A percentile compares a stretch with the other conserved stretches of the same genome.
These are phyloP conservation scores for Aphidoletes aphidimyza DNA, from an alignment of 2,888 invertebrate species.

Conservation along the genomic window DNA sequence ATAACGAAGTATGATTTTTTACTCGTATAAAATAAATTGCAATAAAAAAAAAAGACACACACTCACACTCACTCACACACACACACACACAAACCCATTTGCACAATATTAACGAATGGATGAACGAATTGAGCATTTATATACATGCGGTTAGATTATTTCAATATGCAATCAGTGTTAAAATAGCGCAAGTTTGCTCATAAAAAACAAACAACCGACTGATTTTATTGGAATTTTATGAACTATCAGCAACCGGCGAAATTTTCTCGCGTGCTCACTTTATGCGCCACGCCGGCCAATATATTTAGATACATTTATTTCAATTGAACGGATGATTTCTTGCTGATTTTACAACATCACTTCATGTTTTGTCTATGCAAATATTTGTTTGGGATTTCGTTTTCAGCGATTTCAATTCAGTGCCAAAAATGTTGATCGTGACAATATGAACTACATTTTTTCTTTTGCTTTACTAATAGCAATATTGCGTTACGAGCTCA, in stretches of 20 bases:
- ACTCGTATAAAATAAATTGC: conserved; percentile 32
- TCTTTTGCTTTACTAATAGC: conserved; percentile 16
- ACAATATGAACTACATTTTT: conserved; percentile 9
- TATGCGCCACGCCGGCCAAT: too few species aligned
- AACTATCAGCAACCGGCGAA: conserved; percentile 36
- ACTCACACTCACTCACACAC: neutral
- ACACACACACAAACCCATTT: too few species aligned
- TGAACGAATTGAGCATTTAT: conserved; percentile 35
- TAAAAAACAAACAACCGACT: conserved; percentile 14
- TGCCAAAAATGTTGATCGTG: neutral
- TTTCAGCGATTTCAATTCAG: too few species aligned
- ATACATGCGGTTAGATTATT: conserved; percentile 43
- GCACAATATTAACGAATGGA: conserved; percentile 1
- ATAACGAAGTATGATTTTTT: conserved; percentile 41
- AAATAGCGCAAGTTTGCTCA: conserved; percentile 42
- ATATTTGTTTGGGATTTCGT: neutral
- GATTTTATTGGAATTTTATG: conserved; percentile 45
- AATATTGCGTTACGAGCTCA: neutral
- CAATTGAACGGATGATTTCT: neutral
- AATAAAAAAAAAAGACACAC: neutral
- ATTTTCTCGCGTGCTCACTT: neutral
- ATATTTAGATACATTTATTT: conserved; percentile 38
- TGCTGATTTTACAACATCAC: neutral
- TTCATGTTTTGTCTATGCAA: neutral
- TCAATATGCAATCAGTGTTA: conserved; percentile 41